These are phyloP conservation scores for Epinephelus moara DNA, from an alignment of 2,113 vertebrate species.

Conservation along the genomic window DNA sequence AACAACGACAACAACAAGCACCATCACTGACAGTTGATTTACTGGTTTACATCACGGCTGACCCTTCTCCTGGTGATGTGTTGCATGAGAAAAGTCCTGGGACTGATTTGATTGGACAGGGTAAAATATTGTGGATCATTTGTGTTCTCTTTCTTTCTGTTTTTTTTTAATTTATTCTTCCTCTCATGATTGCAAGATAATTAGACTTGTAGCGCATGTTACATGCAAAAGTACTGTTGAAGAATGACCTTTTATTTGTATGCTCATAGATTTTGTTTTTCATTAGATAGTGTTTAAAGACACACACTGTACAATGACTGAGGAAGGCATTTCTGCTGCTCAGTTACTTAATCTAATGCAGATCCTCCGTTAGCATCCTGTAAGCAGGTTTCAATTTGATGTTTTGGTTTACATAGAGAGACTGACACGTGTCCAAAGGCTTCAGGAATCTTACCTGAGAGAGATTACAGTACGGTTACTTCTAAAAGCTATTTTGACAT, in stretches of 20 bases:
- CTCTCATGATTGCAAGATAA: constrained; percentile 67
- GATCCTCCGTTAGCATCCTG: constrained; percentile 45
- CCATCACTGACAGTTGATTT: constrained; percentile 48
- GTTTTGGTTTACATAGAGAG: constrained; percentile 42
- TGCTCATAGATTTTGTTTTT: constrained; percentile 50
- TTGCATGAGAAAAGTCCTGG: constrained; percentile 74
- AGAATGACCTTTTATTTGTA: constrained; percentile 51
- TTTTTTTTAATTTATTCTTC: constrained; percentile 14
- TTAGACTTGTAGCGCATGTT: constrained; percentile 79
- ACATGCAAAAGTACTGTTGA: constrained; percentile 74
- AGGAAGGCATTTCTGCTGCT: constrained; percentile 37
- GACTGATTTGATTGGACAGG: constrained; percentile 76
- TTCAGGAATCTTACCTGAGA: constrained; percentile 25
- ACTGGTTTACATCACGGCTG: constrained; percentile 56
- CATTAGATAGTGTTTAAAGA: constrained; percentile 64
- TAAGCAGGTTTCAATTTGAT: constrained; percentile 30
- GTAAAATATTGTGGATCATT: constrained; percentile 76
- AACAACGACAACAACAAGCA: constrained; percentile 16
- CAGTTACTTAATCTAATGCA: constrained; percentile 52
- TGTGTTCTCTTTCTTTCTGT: constrained; percentile 32
- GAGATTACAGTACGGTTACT: constrained; percentile 24
- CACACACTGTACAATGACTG: constrained; percentile 75
- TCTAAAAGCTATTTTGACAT: constrained; percentile 53
- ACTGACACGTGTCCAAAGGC: constrained; percentile 31
- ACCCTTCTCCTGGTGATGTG: constrained; percentile 64